Conservation (phyloP, 2,797 vertebrate genomes). For the Ciconia nigra region DNA sequence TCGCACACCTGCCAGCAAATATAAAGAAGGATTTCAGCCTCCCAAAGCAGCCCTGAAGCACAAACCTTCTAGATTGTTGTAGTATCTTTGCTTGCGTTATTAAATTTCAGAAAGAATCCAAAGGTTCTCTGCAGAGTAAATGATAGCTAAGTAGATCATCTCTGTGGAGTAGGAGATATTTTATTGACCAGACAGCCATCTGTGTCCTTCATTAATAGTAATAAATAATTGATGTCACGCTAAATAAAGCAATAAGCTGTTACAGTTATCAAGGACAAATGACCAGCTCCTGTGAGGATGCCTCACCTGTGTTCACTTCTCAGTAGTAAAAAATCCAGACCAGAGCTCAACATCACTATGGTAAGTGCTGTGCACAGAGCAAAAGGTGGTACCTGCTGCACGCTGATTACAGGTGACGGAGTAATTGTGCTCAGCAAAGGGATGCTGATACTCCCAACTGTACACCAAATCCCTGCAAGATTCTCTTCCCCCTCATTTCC, state of each 20-base stretch:
- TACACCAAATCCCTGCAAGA: background rate
- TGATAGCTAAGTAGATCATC: slow-evolving; percentile 62
- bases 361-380: background rate
- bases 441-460: background rate
- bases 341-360: background rate
- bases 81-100: slow-evolving; percentile 8
- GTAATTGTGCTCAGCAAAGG: background rate
- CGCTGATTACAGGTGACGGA: background rate
- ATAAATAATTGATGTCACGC: slow-evolving; percentile 62
- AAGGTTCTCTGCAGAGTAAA: slow-evolving; percentile 64
- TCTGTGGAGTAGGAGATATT: slow-evolving; percentile 56
- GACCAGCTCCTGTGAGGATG: slow-evolving; percentile 29
- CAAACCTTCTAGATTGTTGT: slow-evolving; percentile 38
- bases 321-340: background rate
- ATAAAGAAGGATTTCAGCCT: slow-evolving; percentile 62
- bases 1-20: background rate
- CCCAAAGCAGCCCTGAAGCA: slow-evolving; percentile 47
- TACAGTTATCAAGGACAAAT: slow-evolving; percentile 58
- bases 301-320: slow-evolving; percentile 47
- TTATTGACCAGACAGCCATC: slow-evolving; percentile 66
- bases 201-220: slow-evolving; percentile 67
- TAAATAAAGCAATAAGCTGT: slow-evolving; percentile 61
- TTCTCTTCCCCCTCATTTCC: background rate
- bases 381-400: background rate
- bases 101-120: slow-evolving; percentile 64